Percentiles rank a stretch among this genome's conserved stretches.
phyloP scores from a whole-genome alignment of 2,113 vertebrate genomes.

The Corynorhinus townsendii region DNA sequence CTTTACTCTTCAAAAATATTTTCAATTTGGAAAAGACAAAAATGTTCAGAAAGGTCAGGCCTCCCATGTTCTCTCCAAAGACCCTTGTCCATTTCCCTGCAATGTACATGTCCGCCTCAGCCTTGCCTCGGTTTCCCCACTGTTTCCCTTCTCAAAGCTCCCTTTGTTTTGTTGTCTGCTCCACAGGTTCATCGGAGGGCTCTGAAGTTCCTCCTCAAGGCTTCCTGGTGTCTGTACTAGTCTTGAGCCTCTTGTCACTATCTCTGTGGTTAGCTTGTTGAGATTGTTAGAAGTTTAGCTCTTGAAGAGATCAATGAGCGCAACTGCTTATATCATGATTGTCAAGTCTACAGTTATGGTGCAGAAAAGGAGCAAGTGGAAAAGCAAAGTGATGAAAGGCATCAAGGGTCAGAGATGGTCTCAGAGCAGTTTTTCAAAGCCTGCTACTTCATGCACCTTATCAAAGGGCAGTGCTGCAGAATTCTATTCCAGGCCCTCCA shows the following conservation, averaged over 20 bases:
- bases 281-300: background rate
- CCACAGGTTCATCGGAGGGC: background rate
- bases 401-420: background rate
- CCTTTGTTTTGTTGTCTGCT: background rate
- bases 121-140: background rate
- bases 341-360: background rate
- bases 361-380: background rate
- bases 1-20: slow-evolving; percentile 18
- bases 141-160: background rate
- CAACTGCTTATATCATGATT: background rate
- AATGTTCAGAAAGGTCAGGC: slow-evolving; percentile 31
- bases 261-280: background rate
- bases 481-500: background rate
- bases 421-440: background rate
- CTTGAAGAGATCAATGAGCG: background rate
- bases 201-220: background rate
- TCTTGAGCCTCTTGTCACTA: background rate
- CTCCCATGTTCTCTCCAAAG: background rate
- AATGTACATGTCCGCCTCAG: background rate
- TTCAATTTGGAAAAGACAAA: slow-evolving; percentile 28
- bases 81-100: background rate
- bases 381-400: background rate
- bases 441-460: background rate
- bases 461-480: background rate
- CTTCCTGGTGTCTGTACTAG: background rate